Base-by-base conservation (phyloP, 2,797 vertebrate genomes). In the Spondyliosoma cantharus region DNA sequence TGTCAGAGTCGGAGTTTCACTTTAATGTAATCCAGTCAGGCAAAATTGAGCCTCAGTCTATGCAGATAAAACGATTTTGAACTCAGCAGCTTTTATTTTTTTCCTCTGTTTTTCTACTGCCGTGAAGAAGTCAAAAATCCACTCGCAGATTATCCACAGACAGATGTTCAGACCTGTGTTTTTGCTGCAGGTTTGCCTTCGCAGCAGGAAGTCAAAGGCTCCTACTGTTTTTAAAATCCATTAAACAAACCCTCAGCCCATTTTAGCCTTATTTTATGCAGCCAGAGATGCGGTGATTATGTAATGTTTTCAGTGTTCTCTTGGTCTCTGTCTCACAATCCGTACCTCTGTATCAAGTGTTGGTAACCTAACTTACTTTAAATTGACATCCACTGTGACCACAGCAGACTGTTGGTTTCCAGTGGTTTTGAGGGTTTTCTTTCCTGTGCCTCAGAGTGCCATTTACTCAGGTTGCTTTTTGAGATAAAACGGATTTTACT, bases 141-240 rank as follows among this genome's bases (percentile, higher is more conserved):
- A 69, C 46, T 24, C 66, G 74, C 67, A 75, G 61, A 78, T 86
- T 83, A 77, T 66, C 82, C 50, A 68, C 72, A 84, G 82, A 83
- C 78, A 84, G 83, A 85, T 86, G 78, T 83, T 82, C 56, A 60
- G 66, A 43, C 32, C 7, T 2, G 82, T 76, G 78, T 66, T 83
- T 76, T 83, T 76, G 48, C 76, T 87, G 2, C 37, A 37, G 37
- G 37, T 11, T 37, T 11, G 37, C 37, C 37, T 3, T 17, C 25
- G 9, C 84, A 86, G 83, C 74, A 73, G 56, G 77, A 84, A 80
- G 63, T 85, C 70, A 76, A 58, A 73, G 54, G 15, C 75, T 84
- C 82, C 70, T 29, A 71, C 83, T 87, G 87, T 66, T 80, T 87
- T 45, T 63, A 64, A 71, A 86, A 84, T 43, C 76, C 53, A 83